Evolutionary conservation across 2,888 invertebrate species (phyloP).

Genomic region (Cerceris rybyensis): DNA sequence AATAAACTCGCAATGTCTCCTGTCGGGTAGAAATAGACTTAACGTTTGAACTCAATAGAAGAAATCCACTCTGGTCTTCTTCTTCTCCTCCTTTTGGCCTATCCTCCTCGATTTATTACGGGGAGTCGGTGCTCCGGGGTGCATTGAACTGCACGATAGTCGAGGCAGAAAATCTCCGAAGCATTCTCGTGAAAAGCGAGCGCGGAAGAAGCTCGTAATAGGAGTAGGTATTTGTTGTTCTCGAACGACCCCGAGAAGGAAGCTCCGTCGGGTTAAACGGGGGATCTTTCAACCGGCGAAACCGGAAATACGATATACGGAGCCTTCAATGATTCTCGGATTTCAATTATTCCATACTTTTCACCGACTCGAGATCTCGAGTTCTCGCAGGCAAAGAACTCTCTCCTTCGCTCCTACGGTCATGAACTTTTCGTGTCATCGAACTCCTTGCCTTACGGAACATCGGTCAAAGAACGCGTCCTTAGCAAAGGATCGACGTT

Average conservation of each 20-base stretch:
- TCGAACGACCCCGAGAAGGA: slow-evolving; percentile 6
- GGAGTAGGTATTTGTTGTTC: slow-evolving; percentile 39
- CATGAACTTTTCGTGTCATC: slow-evolving; percentile 41
- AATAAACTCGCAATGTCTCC: slow-evolving; percentile 32
- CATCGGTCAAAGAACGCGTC: slow-evolving; percentile 35
- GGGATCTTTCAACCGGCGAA: slow-evolving; percentile 1
- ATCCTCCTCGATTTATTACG: slow-evolving; percentile 40
- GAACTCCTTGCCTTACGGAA: slow-evolving; percentile 43
- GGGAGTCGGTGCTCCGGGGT: slow-evolving; percentile 19
- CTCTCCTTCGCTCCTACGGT: neutral
- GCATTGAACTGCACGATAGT: slow-evolving; percentile 34
- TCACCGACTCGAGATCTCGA: slow-evolving; percentile 2
- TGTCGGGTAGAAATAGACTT: slow-evolving; percentile 32
- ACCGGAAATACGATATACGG: slow-evolving; percentile 36
- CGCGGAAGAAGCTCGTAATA: slow-evolving; percentile 25
- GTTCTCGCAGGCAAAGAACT: slow-evolving; percentile 2
- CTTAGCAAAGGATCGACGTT: neutral
- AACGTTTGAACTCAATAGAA: slow-evolving; percentile 24
- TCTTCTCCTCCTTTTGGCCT: slow-evolving; percentile 5
- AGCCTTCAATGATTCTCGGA: slow-evolving; percentile 48
- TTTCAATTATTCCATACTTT: slow-evolving; percentile 43
- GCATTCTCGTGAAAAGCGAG: slow-evolving; percentile 38
- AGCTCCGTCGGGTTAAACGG: slow-evolving; percentile 20
- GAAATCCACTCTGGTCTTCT: slow-evolving; percentile 5
- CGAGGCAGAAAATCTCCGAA: slow-evolving; percentile 32